Evolutionary conservation across 2,113 vertebrate genomes (phyloP).

Genomic region (Pongo abelii): DNA sequence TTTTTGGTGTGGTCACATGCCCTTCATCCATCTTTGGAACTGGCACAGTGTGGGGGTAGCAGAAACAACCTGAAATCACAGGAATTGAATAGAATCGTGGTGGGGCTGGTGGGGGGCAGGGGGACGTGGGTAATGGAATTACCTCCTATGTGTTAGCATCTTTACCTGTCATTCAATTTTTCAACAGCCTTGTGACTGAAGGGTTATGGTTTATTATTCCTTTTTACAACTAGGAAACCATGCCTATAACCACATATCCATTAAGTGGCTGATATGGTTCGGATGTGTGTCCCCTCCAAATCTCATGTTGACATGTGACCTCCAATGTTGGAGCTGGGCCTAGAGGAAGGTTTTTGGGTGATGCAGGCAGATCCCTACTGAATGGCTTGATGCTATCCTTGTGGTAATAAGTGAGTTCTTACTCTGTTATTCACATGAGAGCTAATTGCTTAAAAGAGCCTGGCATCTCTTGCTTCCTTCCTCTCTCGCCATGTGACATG

Average conservation of each 20-base stretch:
- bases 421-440: no score
- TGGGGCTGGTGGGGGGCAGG: accelerated
- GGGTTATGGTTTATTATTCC: neutral
- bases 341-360: no score
- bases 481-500: no score
- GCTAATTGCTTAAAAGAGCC: no score
- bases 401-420: no score
- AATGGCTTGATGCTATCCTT: no score
- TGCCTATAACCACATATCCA: neutral
- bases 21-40: neutral
- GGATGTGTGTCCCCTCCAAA: no score
- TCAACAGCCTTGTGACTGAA: neutral
- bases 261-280: neutral
- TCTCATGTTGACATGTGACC: no score
- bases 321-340: no score
- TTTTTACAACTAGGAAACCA: neutral
- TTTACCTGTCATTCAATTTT: neutral
- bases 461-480: no score
- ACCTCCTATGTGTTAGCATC: neutral
- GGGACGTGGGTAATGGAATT: neutral
- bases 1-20: neutral
- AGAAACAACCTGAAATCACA: neutral
- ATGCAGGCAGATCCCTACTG: no score
- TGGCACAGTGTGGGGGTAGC: neutral
- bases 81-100: neutral